Evolutionary conservation across 2,113 vertebrate species (phyloP).

Genomic region (Silurus meridionalis): DNA sequence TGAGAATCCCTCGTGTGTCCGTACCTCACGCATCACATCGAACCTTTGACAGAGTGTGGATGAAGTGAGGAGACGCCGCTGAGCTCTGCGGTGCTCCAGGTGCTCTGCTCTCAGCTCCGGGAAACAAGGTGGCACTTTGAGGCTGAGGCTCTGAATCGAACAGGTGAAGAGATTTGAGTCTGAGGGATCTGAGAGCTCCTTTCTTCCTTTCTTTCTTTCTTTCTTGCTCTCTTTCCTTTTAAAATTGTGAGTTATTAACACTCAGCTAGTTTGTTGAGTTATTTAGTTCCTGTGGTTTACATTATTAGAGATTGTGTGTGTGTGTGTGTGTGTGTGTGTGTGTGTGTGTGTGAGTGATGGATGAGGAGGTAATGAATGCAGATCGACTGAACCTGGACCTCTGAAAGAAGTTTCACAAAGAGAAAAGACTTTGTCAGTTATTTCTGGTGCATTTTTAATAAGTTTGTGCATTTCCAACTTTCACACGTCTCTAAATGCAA

Average conservation of each 20-base stretch:
- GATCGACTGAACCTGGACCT: neutral
- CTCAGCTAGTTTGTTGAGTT: neutral
- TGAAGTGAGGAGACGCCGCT: neutral
- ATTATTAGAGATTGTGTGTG: neutral
- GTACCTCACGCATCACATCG: neutral
- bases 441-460: neutral
- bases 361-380: constrained; percentile 5
- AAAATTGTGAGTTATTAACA: neutral
- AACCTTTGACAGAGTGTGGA: constrained; percentile 1
- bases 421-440: neutral
- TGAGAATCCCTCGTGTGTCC: neutral
- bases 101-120: neutral
- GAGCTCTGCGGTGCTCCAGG: neutral
- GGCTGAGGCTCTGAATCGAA: neutral
- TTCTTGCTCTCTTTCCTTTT: too few species aligned
- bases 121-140: neutral
- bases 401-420: neutral
- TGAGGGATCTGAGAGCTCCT: neutral
- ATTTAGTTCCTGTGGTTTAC: too few species aligned
- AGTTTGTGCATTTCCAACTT: neutral
- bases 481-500: neutral
- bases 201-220: too few species aligned
- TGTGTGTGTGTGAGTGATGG: neutral
- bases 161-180: neutral
- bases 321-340: too few species aligned